Conservation (phyloP, 2,888 invertebrate genomes). For the Lasioglossum leucozonium region DNA sequence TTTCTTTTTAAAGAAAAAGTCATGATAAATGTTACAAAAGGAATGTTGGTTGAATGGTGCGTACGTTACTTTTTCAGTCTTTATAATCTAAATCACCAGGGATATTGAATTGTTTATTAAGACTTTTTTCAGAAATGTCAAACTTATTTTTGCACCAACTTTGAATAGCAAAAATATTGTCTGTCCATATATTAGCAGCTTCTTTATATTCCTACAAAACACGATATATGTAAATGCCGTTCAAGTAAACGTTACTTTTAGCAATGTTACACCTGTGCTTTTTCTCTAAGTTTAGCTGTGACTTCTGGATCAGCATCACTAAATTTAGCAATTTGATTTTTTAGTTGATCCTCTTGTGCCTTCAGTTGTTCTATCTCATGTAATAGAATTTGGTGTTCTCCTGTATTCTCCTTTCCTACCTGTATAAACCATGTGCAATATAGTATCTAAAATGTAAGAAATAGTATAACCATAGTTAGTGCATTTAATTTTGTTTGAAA, state of each 20-base stretch:
- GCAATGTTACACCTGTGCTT: constrained; percentile 86
- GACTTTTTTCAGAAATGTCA: constrained; percentile 89
- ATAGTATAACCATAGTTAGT: background rate
- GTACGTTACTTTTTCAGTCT: constrained; percentile 82
- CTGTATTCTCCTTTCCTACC: constrained; percentile 87
- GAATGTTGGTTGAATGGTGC: constrained; percentile 96
- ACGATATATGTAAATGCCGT: constrained; percentile 40
- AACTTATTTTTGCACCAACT: constrained; percentile 95
- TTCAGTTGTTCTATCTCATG: constrained; percentile 86
- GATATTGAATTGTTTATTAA: constrained; percentile 94
- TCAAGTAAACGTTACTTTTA: background rate
- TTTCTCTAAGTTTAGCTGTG: constrained; percentile 87
- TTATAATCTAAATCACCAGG: constrained; percentile 94
- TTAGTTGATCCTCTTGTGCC: constrained; percentile 86
- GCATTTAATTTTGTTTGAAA: background rate
- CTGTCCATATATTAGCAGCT: constrained; percentile 95
- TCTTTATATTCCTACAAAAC: constrained; percentile 87
- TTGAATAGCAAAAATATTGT: constrained; percentile 93
- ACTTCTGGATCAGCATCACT: constrained; percentile 91
- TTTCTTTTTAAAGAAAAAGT: constrained; percentile 30
- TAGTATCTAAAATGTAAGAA: background rate
- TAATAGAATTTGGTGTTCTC: constrained; percentile 86
- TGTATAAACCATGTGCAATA: constrained; percentile 25
- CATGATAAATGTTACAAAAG: constrained; percentile 99
- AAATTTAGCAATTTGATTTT: constrained; percentile 88